A percentile compares a stretch with the other conserved stretches of the same genome.
Conservation (phyloP, 2,113 vertebrate species). For the Apaloderma vittatum region DNA sequence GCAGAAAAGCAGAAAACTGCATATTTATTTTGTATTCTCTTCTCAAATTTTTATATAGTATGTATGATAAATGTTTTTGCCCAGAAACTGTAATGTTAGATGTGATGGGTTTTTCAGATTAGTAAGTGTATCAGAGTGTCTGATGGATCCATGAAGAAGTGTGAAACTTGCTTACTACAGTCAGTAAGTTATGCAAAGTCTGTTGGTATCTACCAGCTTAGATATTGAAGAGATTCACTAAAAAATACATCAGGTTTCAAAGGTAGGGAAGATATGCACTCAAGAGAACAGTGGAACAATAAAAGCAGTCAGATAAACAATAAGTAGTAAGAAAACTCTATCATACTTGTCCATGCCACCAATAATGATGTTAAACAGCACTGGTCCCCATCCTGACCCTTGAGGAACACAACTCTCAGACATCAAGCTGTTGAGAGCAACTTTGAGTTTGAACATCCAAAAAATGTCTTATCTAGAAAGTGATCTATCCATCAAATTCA, state of each 20-base stretch:
- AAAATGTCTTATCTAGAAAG: too few species aligned
- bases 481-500: too few species aligned
- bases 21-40: not conserved
- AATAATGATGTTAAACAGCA: too few species aligned
- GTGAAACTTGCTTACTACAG: not conserved
- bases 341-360: too few species aligned
- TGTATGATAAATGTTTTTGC: not conserved
- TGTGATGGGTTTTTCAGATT: not conserved
- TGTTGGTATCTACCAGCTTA: rapidly evolving
- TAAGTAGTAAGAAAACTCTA: not conserved
- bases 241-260: not conserved
- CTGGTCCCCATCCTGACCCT: too few species aligned
- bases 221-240: not conserved
- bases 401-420: too few species aligned
- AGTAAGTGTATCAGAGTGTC: not conserved
- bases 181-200: not conserved
- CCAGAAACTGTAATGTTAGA: not conserved
- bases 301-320: not conserved
- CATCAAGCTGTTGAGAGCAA: too few species aligned
- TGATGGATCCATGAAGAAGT: not conserved
- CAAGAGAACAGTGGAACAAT: not conserved
- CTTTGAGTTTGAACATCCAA: too few species aligned
- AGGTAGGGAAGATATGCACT: not conserved
- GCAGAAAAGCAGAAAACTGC: not conserved
- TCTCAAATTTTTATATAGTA: not conserved